Evolutionary conservation across 2,888 invertebrate genomes (phyloP).

Genomic region (Xanthorhoe spadicearia): DNA sequence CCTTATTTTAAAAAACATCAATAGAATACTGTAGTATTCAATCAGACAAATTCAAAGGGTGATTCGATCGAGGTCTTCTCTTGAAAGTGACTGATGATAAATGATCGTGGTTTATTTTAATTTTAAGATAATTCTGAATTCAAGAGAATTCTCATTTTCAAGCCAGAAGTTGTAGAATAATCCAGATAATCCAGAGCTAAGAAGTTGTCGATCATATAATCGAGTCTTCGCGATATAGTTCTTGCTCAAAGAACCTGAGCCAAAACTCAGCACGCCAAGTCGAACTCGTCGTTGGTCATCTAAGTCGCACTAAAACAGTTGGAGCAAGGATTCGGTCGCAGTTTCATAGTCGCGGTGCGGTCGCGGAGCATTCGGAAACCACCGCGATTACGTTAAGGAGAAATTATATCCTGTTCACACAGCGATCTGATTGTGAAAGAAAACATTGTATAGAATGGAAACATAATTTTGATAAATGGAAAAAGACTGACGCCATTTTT

Average conservation of each 20-base stretch:
- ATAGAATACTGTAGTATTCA: not conserved
- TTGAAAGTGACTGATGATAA: too few relatives aligned
- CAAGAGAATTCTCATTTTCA: not conserved
- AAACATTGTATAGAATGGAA: too few relatives aligned
- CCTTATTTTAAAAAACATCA: not conserved
- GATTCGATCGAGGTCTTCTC: not conserved
- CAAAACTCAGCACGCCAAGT: not conserved
- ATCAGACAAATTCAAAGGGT: not conserved
- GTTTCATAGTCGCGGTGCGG: constrained; percentile 39
- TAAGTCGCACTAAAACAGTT: constrained; percentile 41
- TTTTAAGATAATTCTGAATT: too few relatives aligned
- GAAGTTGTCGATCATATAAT: not conserved
- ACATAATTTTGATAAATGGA: too few relatives aligned
- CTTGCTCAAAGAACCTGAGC: not conserved
- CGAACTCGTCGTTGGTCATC: constrained; percentile 15
- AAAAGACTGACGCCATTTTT: too few relatives aligned
- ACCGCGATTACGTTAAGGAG: constrained; percentile 21
- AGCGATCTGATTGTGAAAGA: not conserved
- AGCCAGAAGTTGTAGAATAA: too few relatives aligned
- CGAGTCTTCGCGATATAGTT: not conserved
- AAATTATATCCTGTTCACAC: not conserved
- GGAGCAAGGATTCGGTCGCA: constrained; percentile 32
- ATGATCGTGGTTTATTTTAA: too few relatives aligned
- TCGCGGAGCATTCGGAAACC: constrained; percentile 17
- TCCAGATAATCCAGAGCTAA: too few relatives aligned